These are phyloP conservation scores for Zaprionus kolodkinae DNA, from an alignment of 1,140 invertebrate genomes.

Conservation along the genomic window DNA sequence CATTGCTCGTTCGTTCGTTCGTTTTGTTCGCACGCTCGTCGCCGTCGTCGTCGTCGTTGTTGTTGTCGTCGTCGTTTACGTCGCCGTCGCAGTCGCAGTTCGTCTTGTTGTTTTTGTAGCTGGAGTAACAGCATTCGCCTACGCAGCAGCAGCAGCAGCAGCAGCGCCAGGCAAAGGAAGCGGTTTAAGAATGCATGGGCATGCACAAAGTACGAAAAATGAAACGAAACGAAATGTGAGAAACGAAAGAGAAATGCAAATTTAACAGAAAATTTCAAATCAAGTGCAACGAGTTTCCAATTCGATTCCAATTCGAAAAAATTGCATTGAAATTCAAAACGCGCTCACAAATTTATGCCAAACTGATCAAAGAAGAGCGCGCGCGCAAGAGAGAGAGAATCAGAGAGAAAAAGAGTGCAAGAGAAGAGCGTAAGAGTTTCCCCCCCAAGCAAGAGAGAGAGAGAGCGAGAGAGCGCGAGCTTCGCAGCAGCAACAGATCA, in stretches of 20 bases:
- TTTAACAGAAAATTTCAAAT: constrained; percentile 44
- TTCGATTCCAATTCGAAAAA: constrained; percentile 23
- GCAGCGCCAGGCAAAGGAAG: constrained; percentile 43
- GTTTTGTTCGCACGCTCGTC: constrained; percentile 27
- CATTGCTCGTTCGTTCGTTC: constrained; percentile 41
- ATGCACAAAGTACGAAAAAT: constrained; percentile 46
- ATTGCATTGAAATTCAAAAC: constrained; percentile 48
- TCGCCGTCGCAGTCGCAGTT: neutral
- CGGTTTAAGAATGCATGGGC: constrained; percentile 55
- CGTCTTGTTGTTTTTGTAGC: constrained; percentile 20
- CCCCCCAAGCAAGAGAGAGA: constrained; percentile 24
- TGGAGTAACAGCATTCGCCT: constrained; percentile 63
- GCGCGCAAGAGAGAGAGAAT: too few relatives aligned
- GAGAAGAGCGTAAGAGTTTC: constrained; percentile 9
- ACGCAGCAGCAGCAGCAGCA: constrained; percentile 53
- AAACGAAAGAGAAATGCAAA: constrained; percentile 53
- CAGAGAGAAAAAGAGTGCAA: constrained; percentile 1
- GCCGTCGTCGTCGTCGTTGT: neutral
- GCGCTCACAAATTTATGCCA: constrained; percentile 50
- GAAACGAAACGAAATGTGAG: constrained; percentile 38
- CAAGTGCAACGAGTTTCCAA: constrained; percentile 47
- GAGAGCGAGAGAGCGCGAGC: constrained; percentile 9
- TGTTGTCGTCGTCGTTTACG: neutral
- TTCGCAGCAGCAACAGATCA: constrained; percentile 33
- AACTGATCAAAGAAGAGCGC: constrained; percentile 40